Conservation (phyloP, 2,113 vertebrate genomes). For the Kryptolebias marmoratus region DNA sequence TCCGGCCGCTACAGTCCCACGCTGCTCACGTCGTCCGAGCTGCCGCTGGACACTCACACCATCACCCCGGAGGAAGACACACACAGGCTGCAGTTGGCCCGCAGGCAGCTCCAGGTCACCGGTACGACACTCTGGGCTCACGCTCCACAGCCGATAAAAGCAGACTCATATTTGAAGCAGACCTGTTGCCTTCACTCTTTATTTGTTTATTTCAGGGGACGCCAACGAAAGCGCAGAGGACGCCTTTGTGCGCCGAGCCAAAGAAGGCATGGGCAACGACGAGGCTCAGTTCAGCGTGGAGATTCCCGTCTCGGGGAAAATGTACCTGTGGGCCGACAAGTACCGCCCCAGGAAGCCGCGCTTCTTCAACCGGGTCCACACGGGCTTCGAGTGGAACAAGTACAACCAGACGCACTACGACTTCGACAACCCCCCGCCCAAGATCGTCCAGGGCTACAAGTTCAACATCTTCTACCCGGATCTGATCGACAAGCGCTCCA, state of each 20-base stretch:
- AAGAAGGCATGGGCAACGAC: slow-evolving; percentile 93
- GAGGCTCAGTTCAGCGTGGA: slow-evolving; percentile 98
- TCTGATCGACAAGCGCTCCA: slow-evolving; percentile 95
- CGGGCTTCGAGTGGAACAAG: slow-evolving; percentile 99
- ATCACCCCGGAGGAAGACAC: slow-evolving; percentile 88
- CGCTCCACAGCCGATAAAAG: not conserved
- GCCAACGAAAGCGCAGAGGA: slow-evolving; percentile 93
- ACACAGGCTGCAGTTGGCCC: slow-evolving; percentile 86
- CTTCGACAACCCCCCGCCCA: slow-evolving; percentile 96
- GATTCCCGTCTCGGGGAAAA: slow-evolving; percentile 91
- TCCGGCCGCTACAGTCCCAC: slow-evolving; percentile 92
- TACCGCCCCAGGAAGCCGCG: slow-evolving; percentile 96
- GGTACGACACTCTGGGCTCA: slow-evolving; percentile 72
- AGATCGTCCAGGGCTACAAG: slow-evolving; percentile 98
- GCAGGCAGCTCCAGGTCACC: slow-evolving; percentile 92
- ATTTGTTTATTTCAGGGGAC: slow-evolving; percentile 79
- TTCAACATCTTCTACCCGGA: slow-evolving; percentile 99
- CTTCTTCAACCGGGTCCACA: slow-evolving; percentile 99
- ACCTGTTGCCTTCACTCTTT: not conserved
- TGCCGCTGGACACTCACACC: slow-evolving; percentile 91
- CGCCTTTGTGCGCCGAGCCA: slow-evolving; percentile 92
- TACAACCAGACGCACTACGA: slow-evolving; percentile 99
- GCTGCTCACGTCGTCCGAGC: slow-evolving; percentile 85
- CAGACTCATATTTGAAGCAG: not conserved
- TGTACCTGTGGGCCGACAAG: slow-evolving; percentile 98